phyloP scores from a whole-genome alignment of 2,888 invertebrate genomes.

The Tyria jacobaeae region DNA sequence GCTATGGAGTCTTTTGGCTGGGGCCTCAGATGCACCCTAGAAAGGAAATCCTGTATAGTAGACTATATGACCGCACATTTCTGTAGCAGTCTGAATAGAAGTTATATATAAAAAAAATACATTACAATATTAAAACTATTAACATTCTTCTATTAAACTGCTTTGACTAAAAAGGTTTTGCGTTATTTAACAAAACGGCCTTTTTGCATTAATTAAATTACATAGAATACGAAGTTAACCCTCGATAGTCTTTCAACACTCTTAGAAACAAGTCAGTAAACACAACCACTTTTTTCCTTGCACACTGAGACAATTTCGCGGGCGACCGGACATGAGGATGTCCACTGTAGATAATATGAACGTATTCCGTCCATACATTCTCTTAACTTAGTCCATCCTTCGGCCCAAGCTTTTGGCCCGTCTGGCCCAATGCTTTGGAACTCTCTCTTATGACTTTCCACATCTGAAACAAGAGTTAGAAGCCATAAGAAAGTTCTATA shows the following conservation, averaged over 20 bases:
- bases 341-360: background rate
- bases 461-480: slow-evolving; percentile 30
- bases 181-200: background rate
- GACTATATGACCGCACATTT: too few relatives aligned
- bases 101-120: too few relatives aligned
- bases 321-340: background rate
- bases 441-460: slow-evolving; percentile 50
- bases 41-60: too few relatives aligned
- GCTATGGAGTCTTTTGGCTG: too few relatives aligned
- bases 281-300: slow-evolving; percentile 2
- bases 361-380: background rate
- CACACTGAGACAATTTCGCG: slow-evolving; percentile 7
- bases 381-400: background rate
- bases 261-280: background rate
- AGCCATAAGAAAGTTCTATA: background rate
- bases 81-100: too few relatives aligned
- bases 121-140: too few relatives aligned
- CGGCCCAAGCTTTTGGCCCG: slow-evolving; percentile 18
- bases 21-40: too few relatives aligned
- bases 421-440: slow-evolving; percentile 12
- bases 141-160: background rate
- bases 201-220: background rate
- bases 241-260: background rate
- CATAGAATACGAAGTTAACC: background rate
- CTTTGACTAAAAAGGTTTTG: background rate